Base-by-base conservation (phyloP, 2,888 invertebrate genomes). In the Dasysyrphus albostriatus region DNA sequence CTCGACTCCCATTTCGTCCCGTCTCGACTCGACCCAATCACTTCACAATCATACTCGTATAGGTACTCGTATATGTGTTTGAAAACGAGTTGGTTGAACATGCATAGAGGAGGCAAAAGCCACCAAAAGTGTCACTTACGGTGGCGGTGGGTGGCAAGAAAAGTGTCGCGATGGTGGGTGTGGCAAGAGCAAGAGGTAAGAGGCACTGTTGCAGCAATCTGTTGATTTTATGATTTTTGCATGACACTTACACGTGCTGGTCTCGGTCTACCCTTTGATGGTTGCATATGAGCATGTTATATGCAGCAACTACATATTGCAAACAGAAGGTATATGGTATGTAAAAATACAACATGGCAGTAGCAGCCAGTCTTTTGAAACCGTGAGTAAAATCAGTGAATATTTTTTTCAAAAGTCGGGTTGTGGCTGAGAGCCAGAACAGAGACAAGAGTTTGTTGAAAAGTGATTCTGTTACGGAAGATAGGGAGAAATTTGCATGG, bases 161-260 rank as follows among this genome's bases (percentile, higher is more conserved):
- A 34, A 39, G 39, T n/a, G 24, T 5, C 1, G 10, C 0, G 10
- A 24, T 2, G 39, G 24, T 1, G 39, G 9, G 39, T 14, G 6
- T 32, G 47, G 47, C 47, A 37, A 14, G 49, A 19, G 19, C n/a
- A 49, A 16, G 44, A 67, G 56, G 39, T 19, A 49, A 16, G 44
- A 67, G 56, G 39, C 32, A 51, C 29, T 81, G 65, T 37, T 70
- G 80, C 58, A 58, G 72, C 84, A 72, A 81, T 84, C 81, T 77
- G 84, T 82, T 85, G 82, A 73, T 73, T 81, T 85, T 72, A 72
- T 84, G 72, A 76, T 76, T 84, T 76, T 84, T 76, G 44, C 59
- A 76, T 80, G 70, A 70, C 70, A 80, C 80, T 75, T 84, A 70
- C 70, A 70, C 47, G 63, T 59, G 70, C 51, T 37, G 63, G 54